Conservation (phyloP, 2,113 vertebrate genomes). For the Capreolus pygargus region DNA sequence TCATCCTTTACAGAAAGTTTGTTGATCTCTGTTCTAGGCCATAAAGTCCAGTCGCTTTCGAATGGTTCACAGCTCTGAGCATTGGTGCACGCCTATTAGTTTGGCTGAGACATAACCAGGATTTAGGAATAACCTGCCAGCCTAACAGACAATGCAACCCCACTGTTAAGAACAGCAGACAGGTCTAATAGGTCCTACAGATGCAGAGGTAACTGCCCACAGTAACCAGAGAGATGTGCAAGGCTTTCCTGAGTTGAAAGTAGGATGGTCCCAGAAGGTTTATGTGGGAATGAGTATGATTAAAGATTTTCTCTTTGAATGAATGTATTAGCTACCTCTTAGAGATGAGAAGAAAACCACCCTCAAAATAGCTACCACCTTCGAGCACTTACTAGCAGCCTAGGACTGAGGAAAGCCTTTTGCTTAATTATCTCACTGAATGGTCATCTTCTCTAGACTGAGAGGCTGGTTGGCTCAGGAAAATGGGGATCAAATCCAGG, state of each 20-base stretch:
- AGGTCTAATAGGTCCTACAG: not conserved
- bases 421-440: not conserved
- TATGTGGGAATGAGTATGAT: not conserved
- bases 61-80: conserved; percentile 1
- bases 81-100: not conserved
- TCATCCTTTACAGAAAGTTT: not conserved
- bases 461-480: not conserved
- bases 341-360: not conserved
- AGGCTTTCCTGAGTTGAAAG: not conserved
- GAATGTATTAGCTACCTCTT: not conserved
- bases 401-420: not conserved
- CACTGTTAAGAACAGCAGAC: not conserved
- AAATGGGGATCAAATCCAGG: not conserved
- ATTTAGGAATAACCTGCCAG: not conserved
- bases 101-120: not conserved
- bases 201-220: not conserved
- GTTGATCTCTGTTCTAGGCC: not conserved
- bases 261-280: not conserved
- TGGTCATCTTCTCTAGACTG: not conserved
- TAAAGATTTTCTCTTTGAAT: not conserved
- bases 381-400: not conserved
- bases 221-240: not conserved
- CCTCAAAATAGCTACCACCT: not conserved
- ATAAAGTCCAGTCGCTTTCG: not conserved
- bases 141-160: not conserved